A percentile compares a stretch with the other conserved stretches of the same genome.
These are phyloP conservation scores for Hymenochirus boettgeri DNA, from an alignment of 2,113 vertebrate species.

Conservation along the genomic window DNA sequence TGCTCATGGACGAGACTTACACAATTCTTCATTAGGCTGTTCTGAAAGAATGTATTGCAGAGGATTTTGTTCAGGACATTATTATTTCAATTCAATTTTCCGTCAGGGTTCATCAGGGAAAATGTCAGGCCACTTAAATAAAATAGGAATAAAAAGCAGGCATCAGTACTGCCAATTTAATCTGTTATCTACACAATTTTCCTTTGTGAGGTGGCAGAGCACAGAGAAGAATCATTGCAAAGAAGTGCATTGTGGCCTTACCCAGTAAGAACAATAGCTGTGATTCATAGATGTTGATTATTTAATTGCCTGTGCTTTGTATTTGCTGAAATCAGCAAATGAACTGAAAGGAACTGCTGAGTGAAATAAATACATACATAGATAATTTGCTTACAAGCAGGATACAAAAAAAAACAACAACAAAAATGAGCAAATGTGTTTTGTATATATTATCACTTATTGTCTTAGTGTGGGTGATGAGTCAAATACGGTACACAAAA, in stretches of 20 bases:
- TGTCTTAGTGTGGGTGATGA: not conserved
- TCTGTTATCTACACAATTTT: not conserved
- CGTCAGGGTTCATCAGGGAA: conserved; percentile 22
- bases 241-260: not conserved
- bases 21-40: not conserved
- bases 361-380: conserved; percentile 35
- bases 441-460: conserved; percentile 20
- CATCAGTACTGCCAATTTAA: conserved; percentile 1
- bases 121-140: conserved; percentile 28
- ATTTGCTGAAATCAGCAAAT: conserved; percentile 35
- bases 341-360: conserved; percentile 31
- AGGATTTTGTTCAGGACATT: not conserved
- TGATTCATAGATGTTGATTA: conserved; percentile 34
- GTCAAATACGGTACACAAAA: not conserved
- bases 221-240: not conserved
- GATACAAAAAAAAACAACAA: conserved; percentile 5
- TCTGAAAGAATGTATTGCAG: not conserved
- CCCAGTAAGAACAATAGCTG: conserved; percentile 18
- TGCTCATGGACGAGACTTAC: not conserved
- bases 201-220: not conserved
- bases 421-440: conserved; percentile 9
- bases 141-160: conserved; percentile 17
- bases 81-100: conserved; percentile 15
- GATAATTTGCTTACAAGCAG: conserved; percentile 31
- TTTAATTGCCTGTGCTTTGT: conserved; percentile 32